Evolutionary conservation across 2,113 vertebrate species (phyloP), one percentile per base, ranked within the genome.

Genomic region (Antigone vipio): DNA sequence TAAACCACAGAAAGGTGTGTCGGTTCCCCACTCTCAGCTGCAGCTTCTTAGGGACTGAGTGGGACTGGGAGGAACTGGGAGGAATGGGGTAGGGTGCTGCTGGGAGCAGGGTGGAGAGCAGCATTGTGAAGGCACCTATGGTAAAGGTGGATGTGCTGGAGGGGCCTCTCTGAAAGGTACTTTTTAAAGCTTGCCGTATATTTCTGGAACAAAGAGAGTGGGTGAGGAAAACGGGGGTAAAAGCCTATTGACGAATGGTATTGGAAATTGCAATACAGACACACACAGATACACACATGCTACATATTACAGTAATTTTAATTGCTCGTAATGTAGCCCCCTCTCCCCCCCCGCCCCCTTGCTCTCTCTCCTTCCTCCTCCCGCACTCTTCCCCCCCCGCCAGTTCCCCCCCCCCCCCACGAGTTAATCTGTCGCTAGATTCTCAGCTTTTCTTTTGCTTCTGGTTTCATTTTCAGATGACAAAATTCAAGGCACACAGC

Each of bases 381-480:
- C 91, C n/a, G n/a, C 14, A 1, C 92, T 12, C 88, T 73, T 73
- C 93, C 66, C 45, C 79, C 92, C 79, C 69, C 5, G 30, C 72
- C 63, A 22, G 29, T 32, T 50, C 38, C 38, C 38, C 38, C 38
- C 38, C 38, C 10, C 88, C 84, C 66, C 90, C 93, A 64, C 68
- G 87, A 95, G 97, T 98, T 98, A 98, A 98, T 98, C 98, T 98
- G 98, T 98, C 98, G 98, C 98, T 98, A 97, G 97, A 98, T 98
- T 98, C 98, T 97, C 97, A 97, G 98, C 98, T 98, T 98, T 97
- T 97, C 98, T 98, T 98, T 96, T 98, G 98, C 98, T 98, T 98
- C 98, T 98, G 98, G 98, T 99, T 99, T 99, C 98, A 99, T 99
- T 99, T 98, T 98, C 98, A 98, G 97, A 98, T 98, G 98, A 98